A percentile compares a stretch with the other conserved stretches of the same genome.
Conservation (phyloP, 2,113 vertebrate genomes). For the Glaucidium brasilianum region DNA sequence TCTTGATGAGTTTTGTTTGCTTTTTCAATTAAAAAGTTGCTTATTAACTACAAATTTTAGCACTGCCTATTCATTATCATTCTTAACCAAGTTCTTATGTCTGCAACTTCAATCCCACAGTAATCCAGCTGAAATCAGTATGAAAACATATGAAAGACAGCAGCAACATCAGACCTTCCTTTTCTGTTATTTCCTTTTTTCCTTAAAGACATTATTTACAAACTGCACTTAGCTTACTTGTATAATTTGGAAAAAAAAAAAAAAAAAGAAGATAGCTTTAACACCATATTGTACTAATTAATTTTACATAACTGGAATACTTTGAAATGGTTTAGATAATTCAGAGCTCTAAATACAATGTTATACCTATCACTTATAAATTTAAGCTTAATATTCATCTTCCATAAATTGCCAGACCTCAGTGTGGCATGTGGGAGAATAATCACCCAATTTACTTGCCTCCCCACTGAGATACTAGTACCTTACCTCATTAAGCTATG, state of each 20-base stretch:
- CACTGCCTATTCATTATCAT: background rate
- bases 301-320: background rate
- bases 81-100: background rate
- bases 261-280: background rate
- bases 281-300: background rate
- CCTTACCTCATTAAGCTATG: background rate
- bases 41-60: background rate
- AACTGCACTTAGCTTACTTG: background rate
- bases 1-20: background rate
- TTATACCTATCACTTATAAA: background rate
- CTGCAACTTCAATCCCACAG: background rate
- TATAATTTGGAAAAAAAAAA: background rate
- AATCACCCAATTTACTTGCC: conserved; percentile 10
- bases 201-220: background rate
- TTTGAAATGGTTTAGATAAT: background rate
- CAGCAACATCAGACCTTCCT: background rate
- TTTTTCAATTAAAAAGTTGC: background rate
- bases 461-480: background rate
- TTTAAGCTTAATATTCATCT: background rate
- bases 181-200: background rate
- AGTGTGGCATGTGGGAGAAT: background rate
- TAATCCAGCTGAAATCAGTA: background rate
- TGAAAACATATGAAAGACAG: background rate
- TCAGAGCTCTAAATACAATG: background rate
- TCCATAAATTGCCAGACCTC: background rate